Base-by-base conservation (phyloP, 2,113 vertebrate genomes). In the Pachycephala philippinensis region DNA sequence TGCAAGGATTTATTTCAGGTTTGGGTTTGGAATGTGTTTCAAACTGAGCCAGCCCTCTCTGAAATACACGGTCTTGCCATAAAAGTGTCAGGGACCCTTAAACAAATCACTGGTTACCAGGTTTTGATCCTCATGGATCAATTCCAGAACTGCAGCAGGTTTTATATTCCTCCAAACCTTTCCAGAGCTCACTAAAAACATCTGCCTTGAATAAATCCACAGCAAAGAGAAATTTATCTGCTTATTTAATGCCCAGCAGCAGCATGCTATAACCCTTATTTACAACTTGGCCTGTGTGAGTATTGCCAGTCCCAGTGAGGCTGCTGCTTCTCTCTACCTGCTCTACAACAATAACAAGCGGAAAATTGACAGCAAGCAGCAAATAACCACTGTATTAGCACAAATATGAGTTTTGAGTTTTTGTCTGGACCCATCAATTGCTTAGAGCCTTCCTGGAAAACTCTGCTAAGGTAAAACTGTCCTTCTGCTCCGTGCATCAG, bases 91-190 rank as follows among this genome's bases (percentile, higher is more conserved):
- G 49, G 59, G 76, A 93, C 75, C 60, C 88, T 95, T 94, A 97
- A 96, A 96, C n/a, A 45, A 97, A 95, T 89, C 79, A 90, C 86
- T 82, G 82, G 84, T 95, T 95, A 96, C 89, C 76, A 87, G 65
- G 79, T 94, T 95, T 96, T 96, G 94, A 95, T 97, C 91, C 95
- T 90, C 86, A 87, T 96, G 95, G 97, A 96, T 90, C 93, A 89
- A 78, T 94, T 97, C 97, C 97, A 97, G 90, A 97, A 96, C 91
- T 97, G 94, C 78, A 97, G 95, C 94, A 97, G 95, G 87, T 97
- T 97, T 97, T 97, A 95, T 93, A 89, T 95, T 91, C 79, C 86
- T 92, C 66, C n/a, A 49, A 96, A 86, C 52, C 79, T 93, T 95
- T 93, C 78, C 91, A 96, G 90, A 92, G 45, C 80, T 95, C 89